A percentile compares a stretch with the other conserved stretches of the same genome.
phyloP scores from a whole-genome alignment of 2,113 vertebrate species.

The Rutilus rutilus region DNA sequence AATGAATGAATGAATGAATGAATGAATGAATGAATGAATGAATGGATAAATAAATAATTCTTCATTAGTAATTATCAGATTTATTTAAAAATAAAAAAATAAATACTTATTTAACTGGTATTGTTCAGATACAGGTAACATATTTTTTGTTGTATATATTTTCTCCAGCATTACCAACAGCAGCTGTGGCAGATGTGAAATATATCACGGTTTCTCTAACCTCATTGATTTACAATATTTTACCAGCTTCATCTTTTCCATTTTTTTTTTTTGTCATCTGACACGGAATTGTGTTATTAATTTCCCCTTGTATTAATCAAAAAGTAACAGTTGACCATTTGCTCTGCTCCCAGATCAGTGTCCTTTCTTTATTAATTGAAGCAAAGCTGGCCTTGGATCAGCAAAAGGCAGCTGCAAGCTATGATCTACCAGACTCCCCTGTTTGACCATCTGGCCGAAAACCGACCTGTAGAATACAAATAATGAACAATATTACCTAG shows the following conservation, averaged over 20 bases:
- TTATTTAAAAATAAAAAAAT: no score
- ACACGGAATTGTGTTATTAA: constrained; percentile 33
- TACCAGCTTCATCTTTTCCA: constrained; percentile 4
- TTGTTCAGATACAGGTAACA: neutral
- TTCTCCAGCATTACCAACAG: neutral
- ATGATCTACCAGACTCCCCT: neutral
- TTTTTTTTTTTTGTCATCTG: constrained; percentile 28
- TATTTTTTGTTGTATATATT: neutral
- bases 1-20: neutral
- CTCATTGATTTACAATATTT: constrained; percentile 20
- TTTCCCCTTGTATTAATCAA: constrained; percentile 36
- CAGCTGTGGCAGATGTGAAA: neutral
- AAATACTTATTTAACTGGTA: neutral
- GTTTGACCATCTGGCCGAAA: constrained; percentile 45
- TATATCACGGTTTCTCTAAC: neutral
- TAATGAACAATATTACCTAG: constrained; percentile 46
- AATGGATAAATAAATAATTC: no score
- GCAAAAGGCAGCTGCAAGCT: neutral
- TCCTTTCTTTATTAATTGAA: neutral
- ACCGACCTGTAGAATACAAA: constrained; percentile 38
- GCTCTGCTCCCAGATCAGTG: constrained; percentile 2
- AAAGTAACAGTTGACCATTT: constrained; percentile 19
- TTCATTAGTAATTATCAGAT: neutral
- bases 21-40: no score
- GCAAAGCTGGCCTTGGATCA: neutral